Percentiles rank a stretch among this genome's conserved stretches.
phyloP scores from a whole-genome alignment of 2,797 vertebrate species.

The Octomys mimax region DNA sequence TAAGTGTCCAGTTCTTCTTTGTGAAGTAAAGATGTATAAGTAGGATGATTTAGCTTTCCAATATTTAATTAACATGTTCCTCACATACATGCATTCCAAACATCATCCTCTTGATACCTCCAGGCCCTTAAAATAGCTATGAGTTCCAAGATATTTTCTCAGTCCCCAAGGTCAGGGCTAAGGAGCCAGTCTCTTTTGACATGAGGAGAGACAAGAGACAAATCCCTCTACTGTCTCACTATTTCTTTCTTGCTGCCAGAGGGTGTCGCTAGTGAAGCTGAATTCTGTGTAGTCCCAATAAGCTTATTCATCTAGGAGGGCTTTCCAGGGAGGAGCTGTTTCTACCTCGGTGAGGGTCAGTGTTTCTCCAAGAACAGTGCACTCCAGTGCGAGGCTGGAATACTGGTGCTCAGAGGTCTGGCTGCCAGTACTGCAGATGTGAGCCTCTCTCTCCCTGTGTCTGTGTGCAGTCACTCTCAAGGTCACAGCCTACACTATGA shows the following conservation, averaged over 20 bases:
- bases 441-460: neutral
- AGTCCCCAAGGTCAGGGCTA: neutral
- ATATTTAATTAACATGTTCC: neutral
- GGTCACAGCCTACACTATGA: neutral
- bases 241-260: constrained; percentile 49
- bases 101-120: constrained; percentile 8
- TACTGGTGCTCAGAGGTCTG: neutral
- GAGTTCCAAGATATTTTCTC: constrained; percentile 34
- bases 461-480: neutral
- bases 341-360: neutral
- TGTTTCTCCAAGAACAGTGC: neutral
- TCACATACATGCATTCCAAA: neutral
- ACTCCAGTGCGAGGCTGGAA: neutral
- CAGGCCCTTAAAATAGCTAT: neutral
- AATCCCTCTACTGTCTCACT: neutral
- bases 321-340: neutral
- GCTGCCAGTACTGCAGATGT: neutral
- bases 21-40: neutral
- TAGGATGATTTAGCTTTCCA: neutral
- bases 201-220: neutral
- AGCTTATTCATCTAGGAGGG: neutral
- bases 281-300: neutral
- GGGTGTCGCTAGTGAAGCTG: constrained; percentile 9
- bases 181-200: neutral
- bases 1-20: constrained; percentile 38